Percentiles rank a stretch among this genome's conserved stretches.
Conservation (phyloP, 1,140 invertebrate genomes). For the Calliopsis andreniformis region DNA sequence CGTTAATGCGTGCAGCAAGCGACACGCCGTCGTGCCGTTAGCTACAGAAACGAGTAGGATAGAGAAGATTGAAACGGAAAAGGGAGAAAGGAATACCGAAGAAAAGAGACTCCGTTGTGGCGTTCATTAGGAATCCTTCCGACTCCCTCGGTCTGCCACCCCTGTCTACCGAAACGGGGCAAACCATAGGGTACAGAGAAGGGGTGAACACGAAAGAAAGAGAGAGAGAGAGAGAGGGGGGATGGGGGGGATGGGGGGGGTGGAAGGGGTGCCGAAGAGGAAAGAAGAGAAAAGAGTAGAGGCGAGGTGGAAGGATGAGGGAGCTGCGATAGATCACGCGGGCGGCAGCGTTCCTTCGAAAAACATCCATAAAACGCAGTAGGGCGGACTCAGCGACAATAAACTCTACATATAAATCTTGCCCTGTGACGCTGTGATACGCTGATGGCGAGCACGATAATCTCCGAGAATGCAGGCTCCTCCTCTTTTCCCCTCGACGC, state of each 20-base stretch:
- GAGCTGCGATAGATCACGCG: constrained; percentile 80
- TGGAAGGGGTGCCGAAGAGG: constrained; percentile 14
- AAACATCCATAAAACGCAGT: constrained; percentile 82
- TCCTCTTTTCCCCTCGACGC: constrained; percentile 61
- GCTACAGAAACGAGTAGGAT: constrained; percentile 57
- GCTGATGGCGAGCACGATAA: constrained; percentile 82
- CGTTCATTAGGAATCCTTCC: constrained; percentile 76
- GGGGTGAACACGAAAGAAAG: too few species aligned
- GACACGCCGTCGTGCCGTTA: constrained; percentile 64
- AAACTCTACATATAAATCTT: constrained; percentile 83
- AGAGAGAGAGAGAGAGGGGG: background rate
- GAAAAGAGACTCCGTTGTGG: constrained; percentile 67
- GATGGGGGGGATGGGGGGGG: constrained; percentile 7
- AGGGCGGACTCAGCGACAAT: constrained; percentile 82
- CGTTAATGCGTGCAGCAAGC: constrained; percentile 77
- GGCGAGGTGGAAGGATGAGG: constrained; percentile 64
- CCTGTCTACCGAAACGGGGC: constrained; percentile 62
- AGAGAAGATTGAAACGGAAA: constrained; percentile 31
- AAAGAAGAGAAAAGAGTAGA: constrained; percentile 54
- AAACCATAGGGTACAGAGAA: constrained; percentile 29
- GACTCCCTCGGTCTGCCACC: constrained; percentile 67
- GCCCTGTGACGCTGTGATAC: constrained; percentile 81
- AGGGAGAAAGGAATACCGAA: constrained; percentile 42
- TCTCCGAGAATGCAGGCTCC: constrained; percentile 81
- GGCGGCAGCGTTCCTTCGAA: constrained; percentile 81